Conservation (phyloP, 2,888 invertebrate genomes). For the Alcis repandata region DNA sequence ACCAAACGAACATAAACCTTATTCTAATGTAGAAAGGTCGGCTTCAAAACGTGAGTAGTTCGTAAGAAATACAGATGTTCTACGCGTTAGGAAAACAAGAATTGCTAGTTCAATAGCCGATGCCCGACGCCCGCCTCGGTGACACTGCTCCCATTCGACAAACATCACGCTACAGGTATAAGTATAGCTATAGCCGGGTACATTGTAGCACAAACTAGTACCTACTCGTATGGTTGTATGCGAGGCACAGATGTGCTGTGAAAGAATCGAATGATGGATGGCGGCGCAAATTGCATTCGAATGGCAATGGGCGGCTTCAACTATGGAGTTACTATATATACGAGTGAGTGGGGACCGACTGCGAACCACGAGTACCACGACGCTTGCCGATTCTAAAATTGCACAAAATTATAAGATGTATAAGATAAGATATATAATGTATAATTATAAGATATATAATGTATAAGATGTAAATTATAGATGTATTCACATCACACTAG, state of each 20-base stretch:
- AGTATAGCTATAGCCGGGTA: neutral
- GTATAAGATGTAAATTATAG: too few relatives aligned
- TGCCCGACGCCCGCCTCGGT: neutral
- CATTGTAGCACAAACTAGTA: neutral
- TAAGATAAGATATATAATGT: too few relatives aligned
- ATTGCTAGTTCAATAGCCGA: conserved; percentile 23
- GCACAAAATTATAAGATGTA: neutral
- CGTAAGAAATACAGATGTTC: conserved; percentile 27
- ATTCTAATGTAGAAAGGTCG: neutral
- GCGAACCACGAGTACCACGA: too few relatives aligned
- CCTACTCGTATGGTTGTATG: neutral
- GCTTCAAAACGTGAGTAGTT: neutral
- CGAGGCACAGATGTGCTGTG: conserved; percentile 17
- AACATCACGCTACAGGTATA: neutral
- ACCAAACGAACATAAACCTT: neutral
- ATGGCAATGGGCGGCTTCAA: conserved; percentile 21
- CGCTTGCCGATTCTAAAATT: neutral
- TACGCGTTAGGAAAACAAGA: conserved; percentile 26
- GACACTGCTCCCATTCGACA: conserved; percentile 4
- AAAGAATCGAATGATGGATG: conserved; percentile 38
- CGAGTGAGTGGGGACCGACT: conserved; percentile 11
- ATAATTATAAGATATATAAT: too few relatives aligned
- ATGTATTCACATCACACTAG: too few relatives aligned
- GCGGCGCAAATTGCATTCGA: conserved; percentile 40
- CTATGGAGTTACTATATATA: conserved; percentile 11